Conservation (phyloP, 2,888 invertebrate species). For the Neoaliturus tenellus region DNA sequence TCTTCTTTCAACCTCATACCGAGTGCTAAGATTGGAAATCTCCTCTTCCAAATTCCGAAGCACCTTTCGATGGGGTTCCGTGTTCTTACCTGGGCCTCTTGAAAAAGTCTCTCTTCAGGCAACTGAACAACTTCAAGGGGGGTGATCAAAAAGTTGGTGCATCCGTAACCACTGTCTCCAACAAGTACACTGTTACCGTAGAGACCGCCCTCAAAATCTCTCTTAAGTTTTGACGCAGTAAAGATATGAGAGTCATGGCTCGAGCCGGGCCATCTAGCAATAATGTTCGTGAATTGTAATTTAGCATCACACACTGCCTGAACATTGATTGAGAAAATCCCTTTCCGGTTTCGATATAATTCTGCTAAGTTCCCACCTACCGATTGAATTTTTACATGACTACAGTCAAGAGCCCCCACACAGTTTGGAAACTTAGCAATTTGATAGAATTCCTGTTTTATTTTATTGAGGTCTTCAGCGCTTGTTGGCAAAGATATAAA, state of each 20-base stretch:
- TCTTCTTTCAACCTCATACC: constrained; percentile 55
- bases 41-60: constrained; percentile 58
- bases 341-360: constrained; percentile 66
- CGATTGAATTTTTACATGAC: constrained; percentile 68
- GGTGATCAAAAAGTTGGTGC: too few species aligned
- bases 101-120: too few species aligned
- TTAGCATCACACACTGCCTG: constrained; percentile 64
- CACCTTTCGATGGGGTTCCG: constrained; percentile 54
- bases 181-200: constrained; percentile 31
- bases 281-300: constrained; percentile 51
- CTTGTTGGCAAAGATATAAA: constrained; percentile 44
- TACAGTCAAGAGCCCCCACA: constrained; percentile 65
- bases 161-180: too few species aligned
- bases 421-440: constrained; percentile 38
- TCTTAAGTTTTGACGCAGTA: constrained; percentile 25
- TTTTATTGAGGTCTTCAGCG: constrained; percentile 20
- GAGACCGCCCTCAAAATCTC: constrained; percentile 46
- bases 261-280: constrained; percentile 53
- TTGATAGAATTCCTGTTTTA: constrained; percentile 34
- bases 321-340: constrained; percentile 68
- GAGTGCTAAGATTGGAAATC: constrained; percentile 59
- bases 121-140: constrained; percentile 60
- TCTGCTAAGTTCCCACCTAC: constrained; percentile 67
- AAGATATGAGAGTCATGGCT: constrained; percentile 58
- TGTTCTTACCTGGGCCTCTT: constrained; percentile 40